Percentiles rank a stretch among this genome's conserved stretches.
Evolutionary conservation across 2,113 vertebrate genomes (phyloP).

Genomic region (Mastomys coucha): DNA sequence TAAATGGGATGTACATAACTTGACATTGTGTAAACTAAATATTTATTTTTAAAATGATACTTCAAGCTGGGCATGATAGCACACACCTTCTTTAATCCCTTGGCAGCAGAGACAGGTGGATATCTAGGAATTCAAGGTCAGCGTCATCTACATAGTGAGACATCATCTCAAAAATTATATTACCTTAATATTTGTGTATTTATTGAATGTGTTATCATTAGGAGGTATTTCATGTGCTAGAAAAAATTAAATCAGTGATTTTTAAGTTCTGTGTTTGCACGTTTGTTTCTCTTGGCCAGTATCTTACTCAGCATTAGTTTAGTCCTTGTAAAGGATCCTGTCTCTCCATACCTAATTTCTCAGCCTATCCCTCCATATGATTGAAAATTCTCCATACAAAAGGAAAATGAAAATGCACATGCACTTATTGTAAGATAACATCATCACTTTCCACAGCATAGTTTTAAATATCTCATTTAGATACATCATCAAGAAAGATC

Average conservation of each 20-base stretch:
- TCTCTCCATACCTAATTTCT: not conserved
- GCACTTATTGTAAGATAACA: constrained; percentile 19
- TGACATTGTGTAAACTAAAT: not conserved
- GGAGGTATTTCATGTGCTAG: not conserved
- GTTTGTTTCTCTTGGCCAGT: not conserved
- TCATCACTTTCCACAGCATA: not conserved
- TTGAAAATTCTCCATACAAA: not conserved
- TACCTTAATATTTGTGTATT: constrained; percentile 11
- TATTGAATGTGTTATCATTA: not conserved
- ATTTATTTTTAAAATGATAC: not conserved
- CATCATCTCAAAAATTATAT: not conserved
- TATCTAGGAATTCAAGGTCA: not conserved
- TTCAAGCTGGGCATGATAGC: not conserved
- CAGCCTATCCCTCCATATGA: not conserved
- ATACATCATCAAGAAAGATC: not conserved
- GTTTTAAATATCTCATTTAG: not conserved
- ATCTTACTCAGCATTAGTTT: not conserved
- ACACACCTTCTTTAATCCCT: not conserved
- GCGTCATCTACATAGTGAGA: not conserved
- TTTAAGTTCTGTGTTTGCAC: not conserved
- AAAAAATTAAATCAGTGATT: not conserved
- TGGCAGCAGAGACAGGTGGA: not conserved
- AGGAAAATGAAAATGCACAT: not conserved
- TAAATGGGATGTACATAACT: not conserved
- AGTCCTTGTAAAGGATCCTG: not conserved